These are phyloP conservation scores for Sogatella furcifera DNA, from an alignment of 1,140 invertebrate species.

Conservation along the genomic window DNA sequence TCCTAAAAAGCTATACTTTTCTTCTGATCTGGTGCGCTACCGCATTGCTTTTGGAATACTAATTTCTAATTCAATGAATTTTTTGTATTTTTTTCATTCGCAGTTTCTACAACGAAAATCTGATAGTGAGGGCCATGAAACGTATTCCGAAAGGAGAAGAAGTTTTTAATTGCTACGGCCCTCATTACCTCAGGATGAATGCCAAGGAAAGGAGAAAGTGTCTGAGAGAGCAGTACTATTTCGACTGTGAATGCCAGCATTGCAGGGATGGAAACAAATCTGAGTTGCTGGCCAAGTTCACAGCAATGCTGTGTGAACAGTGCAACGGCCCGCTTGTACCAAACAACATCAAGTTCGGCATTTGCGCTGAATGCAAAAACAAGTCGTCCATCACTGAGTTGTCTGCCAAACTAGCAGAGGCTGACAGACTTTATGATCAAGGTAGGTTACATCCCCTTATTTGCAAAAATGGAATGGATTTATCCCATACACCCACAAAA, in stretches of 20 bases:
- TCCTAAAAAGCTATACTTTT: too few relatives aligned
- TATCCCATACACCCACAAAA: too few relatives aligned
- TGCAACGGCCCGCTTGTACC: slow-evolving; percentile 14
- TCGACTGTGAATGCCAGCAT: slow-evolving; percentile 48
- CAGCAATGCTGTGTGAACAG: slow-evolving; percentile 26
- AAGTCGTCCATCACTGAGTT: slow-evolving; percentile 23
- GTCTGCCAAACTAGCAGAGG: slow-evolving; percentile 24
- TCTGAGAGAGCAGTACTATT: slow-evolving; percentile 58
- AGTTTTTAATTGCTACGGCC: slow-evolving; percentile 69
- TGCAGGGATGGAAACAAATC: background rate
- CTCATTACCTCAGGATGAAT: slow-evolving; percentile 48
- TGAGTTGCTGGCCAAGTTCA: slow-evolving; percentile 8
- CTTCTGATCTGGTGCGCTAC: too few relatives aligned
- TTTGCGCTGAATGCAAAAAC: slow-evolving; percentile 27
- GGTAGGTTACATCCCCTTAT: slow-evolving; percentile 22
- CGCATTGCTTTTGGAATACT: too few relatives aligned
- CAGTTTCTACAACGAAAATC: slow-evolving; percentile 35
- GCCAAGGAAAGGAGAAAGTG: slow-evolving; percentile 42
- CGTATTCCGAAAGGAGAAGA: slow-evolving; percentile 44
- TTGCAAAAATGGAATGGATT: too few relatives aligned
- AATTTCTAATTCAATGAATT: background rate
- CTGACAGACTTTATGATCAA: slow-evolving; percentile 25
- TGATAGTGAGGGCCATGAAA: slow-evolving; percentile 44
- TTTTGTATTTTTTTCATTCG: slow-evolving; percentile 16
- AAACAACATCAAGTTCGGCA: background rate